These are phyloP conservation scores for Perithous albicinctus DNA, from an alignment of 2,888 invertebrate species.

Conservation along the genomic window DNA sequence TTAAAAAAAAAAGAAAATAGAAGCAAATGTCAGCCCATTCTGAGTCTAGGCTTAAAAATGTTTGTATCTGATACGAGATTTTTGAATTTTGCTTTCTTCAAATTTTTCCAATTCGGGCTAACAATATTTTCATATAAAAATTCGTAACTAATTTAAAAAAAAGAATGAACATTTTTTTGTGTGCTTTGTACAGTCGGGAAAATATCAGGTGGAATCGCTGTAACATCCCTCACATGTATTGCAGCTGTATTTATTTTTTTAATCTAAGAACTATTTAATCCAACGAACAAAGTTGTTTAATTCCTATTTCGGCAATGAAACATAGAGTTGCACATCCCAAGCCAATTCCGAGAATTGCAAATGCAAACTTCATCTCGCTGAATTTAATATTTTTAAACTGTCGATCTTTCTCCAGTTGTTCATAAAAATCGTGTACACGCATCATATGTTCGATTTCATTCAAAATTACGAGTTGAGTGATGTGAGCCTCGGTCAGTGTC, in stretches of 20 bases:
- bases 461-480: neutral
- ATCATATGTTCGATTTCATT: neutral
- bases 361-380: neutral
- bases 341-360: neutral
- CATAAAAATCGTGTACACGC: neutral
- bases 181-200: no score
- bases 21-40: neutral
- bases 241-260: neutral
- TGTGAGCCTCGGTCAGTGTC: neutral
- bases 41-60: no score
- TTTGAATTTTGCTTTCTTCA: no score
- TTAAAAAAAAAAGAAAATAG: neutral
- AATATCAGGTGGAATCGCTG: no score
- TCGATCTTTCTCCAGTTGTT: neutral
- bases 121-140: no score
- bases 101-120: no score
- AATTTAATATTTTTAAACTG: neutral
- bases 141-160: no score
- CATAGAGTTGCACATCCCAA: neutral
- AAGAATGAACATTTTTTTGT: no score
- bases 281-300: neutral
- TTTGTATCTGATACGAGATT: no score
- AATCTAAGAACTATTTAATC: neutral
- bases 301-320: neutral
- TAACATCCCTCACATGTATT: no score